A percentile compares a stretch with the other conserved stretches of the same genome.
These are phyloP conservation scores for Drosophila emarginata DNA, from an alignment of 2,888 invertebrate genomes.

Conservation along the genomic window DNA sequence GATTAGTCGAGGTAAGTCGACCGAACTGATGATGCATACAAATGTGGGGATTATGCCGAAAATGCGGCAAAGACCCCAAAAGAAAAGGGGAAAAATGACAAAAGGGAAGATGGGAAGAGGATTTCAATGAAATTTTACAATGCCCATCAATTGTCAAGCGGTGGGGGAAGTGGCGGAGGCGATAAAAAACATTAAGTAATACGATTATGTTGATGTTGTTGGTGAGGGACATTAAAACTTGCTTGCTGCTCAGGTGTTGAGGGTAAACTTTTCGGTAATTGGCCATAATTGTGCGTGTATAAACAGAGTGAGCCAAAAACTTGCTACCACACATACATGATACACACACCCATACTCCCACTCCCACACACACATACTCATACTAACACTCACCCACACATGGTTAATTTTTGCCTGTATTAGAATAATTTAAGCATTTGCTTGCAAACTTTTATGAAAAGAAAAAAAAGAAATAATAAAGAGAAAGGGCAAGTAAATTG, in stretches of 20 bases:
- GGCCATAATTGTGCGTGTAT: slow-evolving; percentile 67
- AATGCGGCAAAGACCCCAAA: neutral
- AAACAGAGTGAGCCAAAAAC: slow-evolving; percentile 34
- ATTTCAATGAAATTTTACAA: slow-evolving; percentile 68
- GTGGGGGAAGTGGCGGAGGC: neutral
- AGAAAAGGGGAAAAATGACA: neutral
- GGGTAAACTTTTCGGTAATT: slow-evolving; percentile 64
- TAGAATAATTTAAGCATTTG: slow-evolving; percentile 76
- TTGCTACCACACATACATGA: slow-evolving; percentile 23
- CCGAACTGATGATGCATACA: slow-evolving; percentile 51
- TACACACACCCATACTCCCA: slow-evolving; percentile 20
- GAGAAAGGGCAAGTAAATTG: slow-evolving; percentile 53
- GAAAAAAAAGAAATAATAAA: slow-evolving; percentile 29
- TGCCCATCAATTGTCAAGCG: slow-evolving; percentile 56
- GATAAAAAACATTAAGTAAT: slow-evolving; percentile 59
- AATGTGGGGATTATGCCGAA: slow-evolving; percentile 56
- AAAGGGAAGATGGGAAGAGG: neutral
- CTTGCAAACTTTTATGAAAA: slow-evolving; percentile 75
- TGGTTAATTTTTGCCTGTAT: slow-evolving; percentile 61
- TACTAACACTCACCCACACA: slow-evolving; percentile 12
- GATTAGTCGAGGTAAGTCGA: slow-evolving; percentile 95
- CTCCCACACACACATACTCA: slow-evolving; percentile 17
- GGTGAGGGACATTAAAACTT: slow-evolving; percentile 55
- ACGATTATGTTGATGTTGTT: slow-evolving; percentile 64
- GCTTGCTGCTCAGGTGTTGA: slow-evolving; percentile 32